Conservation (phyloP, 2,888 invertebrate species). For the Atherix ibis region DNA sequence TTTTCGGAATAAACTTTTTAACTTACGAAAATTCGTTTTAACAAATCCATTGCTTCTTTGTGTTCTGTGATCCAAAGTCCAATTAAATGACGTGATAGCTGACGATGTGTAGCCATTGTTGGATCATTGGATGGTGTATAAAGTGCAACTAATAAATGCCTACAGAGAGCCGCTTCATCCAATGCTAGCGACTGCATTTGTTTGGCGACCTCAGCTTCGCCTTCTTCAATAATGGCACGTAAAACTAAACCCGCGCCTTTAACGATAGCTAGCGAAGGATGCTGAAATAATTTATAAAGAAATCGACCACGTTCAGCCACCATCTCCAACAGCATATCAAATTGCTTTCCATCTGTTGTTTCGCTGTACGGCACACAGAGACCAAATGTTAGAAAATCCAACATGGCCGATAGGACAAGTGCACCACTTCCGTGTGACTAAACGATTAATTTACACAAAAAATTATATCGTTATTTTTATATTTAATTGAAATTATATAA, state of each 20-base stretch:
- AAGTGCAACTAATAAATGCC: slow-evolving; percentile 80
- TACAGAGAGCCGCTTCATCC: slow-evolving; percentile 88
- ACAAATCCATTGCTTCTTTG: slow-evolving; percentile 72
- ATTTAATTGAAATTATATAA: not conserved
- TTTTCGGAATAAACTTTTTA: not conserved
- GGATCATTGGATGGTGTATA: slow-evolving; percentile 71
- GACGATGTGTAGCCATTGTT: slow-evolving; percentile 68
- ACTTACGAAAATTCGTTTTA: slow-evolving; percentile 73
- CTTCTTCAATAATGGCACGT: slow-evolving; percentile 96
- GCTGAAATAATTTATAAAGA: slow-evolving; percentile 68
- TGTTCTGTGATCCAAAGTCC: slow-evolving; percentile 94
- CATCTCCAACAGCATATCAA: slow-evolving; percentile 83
- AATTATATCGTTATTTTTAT: slow-evolving; percentile 1
- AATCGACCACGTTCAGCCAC: slow-evolving; percentile 83
- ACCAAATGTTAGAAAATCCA: slow-evolving; percentile 95
- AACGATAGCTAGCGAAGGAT: slow-evolving; percentile 94
- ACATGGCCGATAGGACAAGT: slow-evolving; percentile 89
- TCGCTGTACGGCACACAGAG: slow-evolving; percentile 98
- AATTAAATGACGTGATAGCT: slow-evolving; percentile 85
- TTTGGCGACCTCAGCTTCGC: slow-evolving; percentile 75
- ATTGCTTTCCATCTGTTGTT: slow-evolving; percentile 93
- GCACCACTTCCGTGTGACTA: slow-evolving; percentile 88
- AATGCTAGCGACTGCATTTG: slow-evolving; percentile 92
- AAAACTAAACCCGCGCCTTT: slow-evolving; percentile 96
- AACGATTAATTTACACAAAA: slow-evolving; percentile 8